Evolutionary conservation across 2,113 vertebrate genomes (phyloP), one percentile per base, ranked within the genome.

Genomic region (Platanista minor): DNA sequence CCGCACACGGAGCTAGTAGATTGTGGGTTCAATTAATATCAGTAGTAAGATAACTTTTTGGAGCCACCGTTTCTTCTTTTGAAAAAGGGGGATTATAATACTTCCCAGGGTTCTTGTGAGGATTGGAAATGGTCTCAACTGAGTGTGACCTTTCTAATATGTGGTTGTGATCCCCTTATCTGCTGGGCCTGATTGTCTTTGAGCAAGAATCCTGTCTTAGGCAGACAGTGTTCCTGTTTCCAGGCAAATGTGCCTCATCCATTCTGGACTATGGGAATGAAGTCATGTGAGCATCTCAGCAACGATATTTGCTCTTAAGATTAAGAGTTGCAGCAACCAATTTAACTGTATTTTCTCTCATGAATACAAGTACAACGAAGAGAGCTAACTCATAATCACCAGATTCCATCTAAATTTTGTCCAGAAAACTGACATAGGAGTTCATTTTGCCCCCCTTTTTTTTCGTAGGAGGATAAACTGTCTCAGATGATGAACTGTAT

Each of bases 281-380:
- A 74, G 75, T 82, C n/a, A n/a, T 43, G 6, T 52, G 62, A 80
- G 23, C 29, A 39, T 71, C 36, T 91, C 8, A 69, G 46, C 41
- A 74, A 61, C 20, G 96, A n/a, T 87, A 54, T 95, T 93, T 97
- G 72, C 67, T 92, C 0, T 83, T 80, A 71, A 82, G 52, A 91
- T 86, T 94, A 96, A 87, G 80, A 54, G n/a, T 62, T 74, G 27
- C 23, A 62, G 83, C 41, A 75, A 81, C 43, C 83, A 87, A 33
- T 95, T 91, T 83, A 39, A 14, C 67, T 83, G 57, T n/a, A 46
- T 83, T 97, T 95, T 94, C 57, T 94, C 36, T 90, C n/a, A 71
- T 46, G 49, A 93, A 87, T 96, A 75, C 20, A 93, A 94, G 92
- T 83, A 59, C 18, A 62, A 36, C 43, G 0, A 11, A 88, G 66